A percentile compares a stretch with the other conserved stretches of the same genome.
These are phyloP conservation scores for Tadarida brasiliensis DNA, from an alignment of 2,797 vertebrate species.

Conservation along the genomic window DNA sequence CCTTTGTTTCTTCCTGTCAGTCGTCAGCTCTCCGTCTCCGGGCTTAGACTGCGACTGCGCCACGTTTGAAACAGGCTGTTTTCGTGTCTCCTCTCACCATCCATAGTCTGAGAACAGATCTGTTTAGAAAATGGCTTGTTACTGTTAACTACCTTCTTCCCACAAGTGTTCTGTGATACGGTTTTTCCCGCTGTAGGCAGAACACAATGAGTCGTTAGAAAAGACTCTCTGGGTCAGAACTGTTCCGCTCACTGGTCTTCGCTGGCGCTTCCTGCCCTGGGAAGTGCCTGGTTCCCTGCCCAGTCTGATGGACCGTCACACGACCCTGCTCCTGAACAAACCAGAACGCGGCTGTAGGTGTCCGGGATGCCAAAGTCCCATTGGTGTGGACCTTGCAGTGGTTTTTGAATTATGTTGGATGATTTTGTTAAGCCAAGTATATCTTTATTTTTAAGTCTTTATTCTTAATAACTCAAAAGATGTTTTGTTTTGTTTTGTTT, in stretches of 20 bases:
- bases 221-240: neutral
- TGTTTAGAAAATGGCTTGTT: neutral
- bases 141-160: neutral
- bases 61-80: neutral
- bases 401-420: neutral
- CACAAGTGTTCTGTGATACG: neutral
- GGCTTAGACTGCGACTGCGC: neutral
- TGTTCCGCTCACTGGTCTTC: neutral
- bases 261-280: neutral
- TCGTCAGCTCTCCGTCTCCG: neutral
- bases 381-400: neutral
- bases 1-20: neutral
- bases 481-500: neutral
- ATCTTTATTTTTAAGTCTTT: neutral
- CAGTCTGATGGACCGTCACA: too few species aligned
- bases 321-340: neutral
- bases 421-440: neutral
- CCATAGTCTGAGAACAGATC: neutral
- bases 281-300: neutral
- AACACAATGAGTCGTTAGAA: neutral
- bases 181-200: neutral
- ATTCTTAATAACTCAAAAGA: neutral
- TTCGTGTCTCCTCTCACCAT: neutral
- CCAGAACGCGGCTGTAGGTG: neutral
- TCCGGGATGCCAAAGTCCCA: rapidly evolving